phyloP scores from a whole-genome alignment of 2,113 vertebrate species.

The Colossoma macropomum region DNA sequence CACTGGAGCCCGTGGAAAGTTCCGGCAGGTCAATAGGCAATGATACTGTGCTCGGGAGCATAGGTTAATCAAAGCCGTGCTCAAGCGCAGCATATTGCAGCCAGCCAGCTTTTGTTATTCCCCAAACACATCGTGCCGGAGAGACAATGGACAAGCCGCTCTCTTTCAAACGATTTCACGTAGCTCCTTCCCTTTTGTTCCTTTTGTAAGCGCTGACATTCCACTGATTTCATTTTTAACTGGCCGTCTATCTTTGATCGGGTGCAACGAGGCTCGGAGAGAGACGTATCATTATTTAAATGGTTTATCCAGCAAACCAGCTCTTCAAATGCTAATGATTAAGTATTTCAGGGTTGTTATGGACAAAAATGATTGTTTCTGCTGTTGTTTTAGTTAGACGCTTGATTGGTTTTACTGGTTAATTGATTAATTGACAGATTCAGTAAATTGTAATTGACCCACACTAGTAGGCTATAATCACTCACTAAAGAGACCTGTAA shows the following conservation, averaged over 20 bases:
- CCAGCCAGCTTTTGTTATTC: conserved; percentile 28
- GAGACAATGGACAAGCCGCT: conserved; percentile 23
- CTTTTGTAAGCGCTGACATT: conserved; percentile 38
- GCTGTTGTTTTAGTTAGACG: conserved; percentile 35
- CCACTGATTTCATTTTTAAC: conserved; percentile 41
- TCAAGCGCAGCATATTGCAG: conserved; percentile 56
- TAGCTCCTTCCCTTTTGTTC: conserved; percentile 33
- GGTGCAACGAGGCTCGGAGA: not conserved
- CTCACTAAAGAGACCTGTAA: conserved; percentile 51
- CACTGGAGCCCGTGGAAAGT: conserved; percentile 76
- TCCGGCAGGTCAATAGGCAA: conserved; percentile 86
- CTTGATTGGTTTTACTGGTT: conserved; percentile 44
- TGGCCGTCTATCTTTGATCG: conserved; percentile 24
- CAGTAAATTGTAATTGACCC: conserved; percentile 49
- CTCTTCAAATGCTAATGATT: not conserved
- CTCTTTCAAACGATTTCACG: conserved; percentile 14
- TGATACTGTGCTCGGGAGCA: conserved; percentile 72
- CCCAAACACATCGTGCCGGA: not conserved
- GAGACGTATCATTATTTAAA: conserved; percentile 22
- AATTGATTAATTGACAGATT: conserved; percentile 53
- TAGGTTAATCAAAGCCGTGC: conserved; percentile 76
- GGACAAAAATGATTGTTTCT: conserved; percentile 22
- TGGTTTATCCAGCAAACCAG: not conserved
- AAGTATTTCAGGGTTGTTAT: conserved; percentile 14
- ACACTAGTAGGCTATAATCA: conserved; percentile 40